Evolutionary conservation across 2,113 vertebrate species (phyloP), one percentile per base, ranked within the genome.

Genomic region (Daubentonia madagascariensis): DNA sequence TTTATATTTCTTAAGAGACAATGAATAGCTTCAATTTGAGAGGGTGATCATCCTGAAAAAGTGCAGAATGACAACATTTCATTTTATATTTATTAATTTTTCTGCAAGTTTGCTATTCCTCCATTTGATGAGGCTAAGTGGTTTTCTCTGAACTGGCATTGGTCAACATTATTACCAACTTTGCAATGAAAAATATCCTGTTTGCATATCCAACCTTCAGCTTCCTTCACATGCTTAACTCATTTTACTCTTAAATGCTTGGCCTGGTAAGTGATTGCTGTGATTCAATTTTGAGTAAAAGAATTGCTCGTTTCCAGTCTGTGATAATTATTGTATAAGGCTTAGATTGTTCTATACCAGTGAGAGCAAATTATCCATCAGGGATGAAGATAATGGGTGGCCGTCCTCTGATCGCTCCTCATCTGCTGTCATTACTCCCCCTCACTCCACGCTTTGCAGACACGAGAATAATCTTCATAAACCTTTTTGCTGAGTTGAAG

Each of bases 261-360:
- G 95, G 92, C 25, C 90, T 89, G 54, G 61, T 32, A 50, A 81
- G 75, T 91, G 93, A 93, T 89, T n/a, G 54, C 88, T 59, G 18
- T 28, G 63, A 81, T 95, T 97, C 68, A 54, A 50, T 89, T 85
- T 83, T 52, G 80, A 95, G 85, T 30, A 90, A 92, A 85, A 96
- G 87, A 92, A 85, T 12, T 2, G 23, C 91, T 96, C 95, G 79
- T 95, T 92, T 92, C 83, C 78, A 83, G 73, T n/a, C 73, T 37
- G 79, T 5, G 89, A 75, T 94, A 80, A 95, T 97, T 85, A 87
- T 68, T 75, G 43, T 68, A 65, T 85, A 70, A 94, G 84, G 68
- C 32, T 84, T 63, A 87, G 89, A 92, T 72, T 52, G 52, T 87
- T 86, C 84, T 85, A 50, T 37, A 93, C 67, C 89, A 93, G 83